These are phyloP conservation scores for Vesta saturnalis DNA, from an alignment of 2,888 invertebrate genomes.

Conservation along the genomic window DNA sequence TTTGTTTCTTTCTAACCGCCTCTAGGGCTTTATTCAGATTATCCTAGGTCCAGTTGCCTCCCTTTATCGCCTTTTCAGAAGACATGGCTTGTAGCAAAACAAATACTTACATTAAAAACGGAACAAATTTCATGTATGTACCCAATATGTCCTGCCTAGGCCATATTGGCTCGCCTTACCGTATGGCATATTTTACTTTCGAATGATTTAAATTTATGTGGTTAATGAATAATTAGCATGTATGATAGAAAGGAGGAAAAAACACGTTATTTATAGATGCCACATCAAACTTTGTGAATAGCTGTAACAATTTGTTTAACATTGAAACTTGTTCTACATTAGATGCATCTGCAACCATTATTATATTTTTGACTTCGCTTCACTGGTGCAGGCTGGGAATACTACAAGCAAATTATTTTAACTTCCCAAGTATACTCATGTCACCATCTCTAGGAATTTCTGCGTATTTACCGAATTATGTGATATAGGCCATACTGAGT, in stretches of 20 bases:
- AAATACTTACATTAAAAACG: too few relatives aligned
- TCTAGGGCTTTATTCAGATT: too few relatives aligned
- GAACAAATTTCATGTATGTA: background rate
- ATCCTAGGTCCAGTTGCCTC: too few relatives aligned
- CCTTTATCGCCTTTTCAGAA: too few relatives aligned
- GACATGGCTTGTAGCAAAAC: too few relatives aligned
- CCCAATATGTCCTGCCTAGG: background rate
- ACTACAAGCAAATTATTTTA: background rate
- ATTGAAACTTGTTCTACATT: too few relatives aligned
- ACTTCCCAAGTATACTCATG: background rate
- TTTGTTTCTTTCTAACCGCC: background rate
- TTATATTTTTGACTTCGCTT: background rate
- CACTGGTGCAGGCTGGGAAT: background rate
- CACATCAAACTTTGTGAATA: slow-evolving; percentile 5
- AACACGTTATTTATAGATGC: slow-evolving; percentile 9
- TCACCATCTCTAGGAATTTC: background rate
- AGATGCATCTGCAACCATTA: background rate
- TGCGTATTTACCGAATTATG: background rate
- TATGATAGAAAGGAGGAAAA: background rate
- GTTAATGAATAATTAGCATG: slow-evolving; percentile 8
- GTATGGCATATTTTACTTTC: background rate
- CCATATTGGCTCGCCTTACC: background rate
- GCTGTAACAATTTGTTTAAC: slow-evolving; percentile 1
- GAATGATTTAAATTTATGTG: too few relatives aligned
- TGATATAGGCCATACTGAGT: background rate